Evolutionary conservation across 2,888 invertebrate genomes (phyloP).

Genomic region (Andrena chrysosceles): DNA sequence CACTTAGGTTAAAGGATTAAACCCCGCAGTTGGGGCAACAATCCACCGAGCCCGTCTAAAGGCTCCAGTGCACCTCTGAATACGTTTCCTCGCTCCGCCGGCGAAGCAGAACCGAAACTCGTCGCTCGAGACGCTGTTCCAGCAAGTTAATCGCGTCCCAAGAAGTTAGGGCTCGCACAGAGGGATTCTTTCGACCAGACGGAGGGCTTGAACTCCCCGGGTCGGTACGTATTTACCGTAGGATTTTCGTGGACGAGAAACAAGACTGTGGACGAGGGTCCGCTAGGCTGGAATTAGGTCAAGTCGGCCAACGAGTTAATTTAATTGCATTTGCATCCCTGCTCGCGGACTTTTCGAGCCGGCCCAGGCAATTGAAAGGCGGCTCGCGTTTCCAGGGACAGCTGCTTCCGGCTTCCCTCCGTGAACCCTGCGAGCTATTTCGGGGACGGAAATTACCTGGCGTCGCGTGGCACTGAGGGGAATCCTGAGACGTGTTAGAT

Average conservation of each 20-base stretch:
- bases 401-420: conserved; percentile 43
- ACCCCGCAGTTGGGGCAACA: too few relatives aligned
- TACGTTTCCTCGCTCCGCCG: too few relatives aligned
- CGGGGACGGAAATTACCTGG: conserved; percentile 55
- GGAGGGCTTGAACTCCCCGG: background rate
- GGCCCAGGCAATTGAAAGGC: conserved; percentile 19
- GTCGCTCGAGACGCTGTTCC: background rate
- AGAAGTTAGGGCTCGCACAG: background rate
- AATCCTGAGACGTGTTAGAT: conserved; percentile 24
- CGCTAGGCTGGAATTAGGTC: background rate
- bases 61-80: too few relatives aligned
- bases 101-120: too few relatives aligned
- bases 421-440: conserved; percentile 19
- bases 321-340: conserved; percentile 45
- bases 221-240: background rate
- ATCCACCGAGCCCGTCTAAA: too few relatives aligned
- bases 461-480: conserved; percentile 32
- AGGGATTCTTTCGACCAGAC: conserved; percentile 8
- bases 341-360: conserved; percentile 8
- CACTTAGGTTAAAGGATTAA: too few relatives aligned
- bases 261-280: background rate
- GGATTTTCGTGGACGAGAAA: background rate
- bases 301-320: conserved; percentile 22
- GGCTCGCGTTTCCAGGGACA: conserved; percentile 17
- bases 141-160: conserved; percentile 6